phyloP scores from a whole-genome alignment of 2,113 vertebrate species.

The Ictidomys tridecemlineatus region DNA sequence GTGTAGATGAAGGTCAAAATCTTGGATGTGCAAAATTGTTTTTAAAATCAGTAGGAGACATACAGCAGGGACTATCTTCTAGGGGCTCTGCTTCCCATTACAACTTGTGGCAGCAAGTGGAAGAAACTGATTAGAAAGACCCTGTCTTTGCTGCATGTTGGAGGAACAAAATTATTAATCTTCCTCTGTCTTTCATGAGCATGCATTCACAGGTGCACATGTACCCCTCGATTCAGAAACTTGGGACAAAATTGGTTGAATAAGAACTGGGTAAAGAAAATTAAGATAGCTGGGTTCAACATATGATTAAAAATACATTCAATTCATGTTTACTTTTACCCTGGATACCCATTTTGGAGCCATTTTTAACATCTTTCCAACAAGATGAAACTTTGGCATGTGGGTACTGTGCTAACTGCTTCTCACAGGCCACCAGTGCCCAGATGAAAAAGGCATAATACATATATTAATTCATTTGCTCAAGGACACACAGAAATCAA shows the following conservation, averaged over 20 bases:
- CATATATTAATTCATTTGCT: not conserved
- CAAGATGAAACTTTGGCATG: not conserved
- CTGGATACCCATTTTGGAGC: not conserved
- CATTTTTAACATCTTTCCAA: not conserved
- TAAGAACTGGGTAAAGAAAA: not conserved
- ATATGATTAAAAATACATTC: not conserved
- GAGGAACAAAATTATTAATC: not conserved
- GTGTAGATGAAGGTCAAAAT: not conserved
- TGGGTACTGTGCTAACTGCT: not conserved
- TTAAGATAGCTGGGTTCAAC: slow-evolving; percentile 13
- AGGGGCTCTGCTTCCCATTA: not conserved
- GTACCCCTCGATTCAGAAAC: not conserved
- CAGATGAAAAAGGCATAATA: not conserved
- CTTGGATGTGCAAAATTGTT: not conserved
- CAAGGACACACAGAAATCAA: not conserved
- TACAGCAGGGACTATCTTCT: not conserved
- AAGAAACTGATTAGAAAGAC: not conserved
- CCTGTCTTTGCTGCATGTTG: not conserved
- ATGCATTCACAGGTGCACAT: not conserved
- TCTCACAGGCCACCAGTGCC: not conserved
- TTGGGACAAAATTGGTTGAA: not conserved
- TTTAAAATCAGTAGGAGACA: not conserved
- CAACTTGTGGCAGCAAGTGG: not conserved
- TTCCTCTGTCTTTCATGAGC: not conserved
- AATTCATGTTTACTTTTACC: slow-evolving; percentile 7